A percentile compares a stretch with the other conserved stretches of the same genome.
phyloP scores from a whole-genome alignment of 2,797 vertebrate species.

The Sebastiscus tertius region DNA sequence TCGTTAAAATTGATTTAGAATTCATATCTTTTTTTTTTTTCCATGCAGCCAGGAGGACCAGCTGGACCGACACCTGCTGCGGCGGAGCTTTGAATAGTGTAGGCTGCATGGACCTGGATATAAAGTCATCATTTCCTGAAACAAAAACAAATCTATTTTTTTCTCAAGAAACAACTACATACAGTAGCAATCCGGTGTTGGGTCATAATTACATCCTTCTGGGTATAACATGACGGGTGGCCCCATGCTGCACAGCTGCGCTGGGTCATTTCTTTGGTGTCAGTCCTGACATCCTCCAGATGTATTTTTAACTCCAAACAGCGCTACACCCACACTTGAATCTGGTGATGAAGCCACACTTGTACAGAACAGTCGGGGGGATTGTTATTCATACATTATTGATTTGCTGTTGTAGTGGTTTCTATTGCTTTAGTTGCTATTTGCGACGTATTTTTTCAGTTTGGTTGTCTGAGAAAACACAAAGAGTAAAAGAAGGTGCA shows the following conservation, averaged over 20 bases:
- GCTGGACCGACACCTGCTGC: not conserved
- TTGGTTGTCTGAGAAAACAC: constrained; percentile 2
- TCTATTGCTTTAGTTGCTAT: constrained; percentile 20
- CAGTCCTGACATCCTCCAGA: constrained; percentile 19
- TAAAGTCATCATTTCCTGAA: not conserved
- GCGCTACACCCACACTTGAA: not conserved
- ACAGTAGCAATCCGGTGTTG: not conserved
- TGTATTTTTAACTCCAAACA: constrained; percentile 17
- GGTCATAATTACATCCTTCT: not conserved
- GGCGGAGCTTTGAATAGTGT: not conserved
- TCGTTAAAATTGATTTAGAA: not conserved
- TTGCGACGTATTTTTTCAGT: constrained; percentile 12
- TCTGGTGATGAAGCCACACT: constrained; percentile 9
- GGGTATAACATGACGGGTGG: constrained; percentile 8
- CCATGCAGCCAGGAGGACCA: not conserved
- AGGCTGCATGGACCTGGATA: not conserved
- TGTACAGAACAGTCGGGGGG: not conserved
- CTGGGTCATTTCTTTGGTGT: constrained; percentile 7
- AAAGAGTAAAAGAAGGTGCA: not conserved
- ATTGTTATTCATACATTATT: constrained; percentile 51
- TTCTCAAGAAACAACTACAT: not conserved
- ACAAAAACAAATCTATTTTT: not conserved
- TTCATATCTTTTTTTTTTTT: not conserved
- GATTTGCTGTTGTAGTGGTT: constrained; percentile 36
- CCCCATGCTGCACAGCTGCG: not conserved